Percentiles rank a stretch among this genome's conserved stretches.
phyloP scores from a whole-genome alignment of 1,140 invertebrate species.

The Neodiprion lecontei region DNA sequence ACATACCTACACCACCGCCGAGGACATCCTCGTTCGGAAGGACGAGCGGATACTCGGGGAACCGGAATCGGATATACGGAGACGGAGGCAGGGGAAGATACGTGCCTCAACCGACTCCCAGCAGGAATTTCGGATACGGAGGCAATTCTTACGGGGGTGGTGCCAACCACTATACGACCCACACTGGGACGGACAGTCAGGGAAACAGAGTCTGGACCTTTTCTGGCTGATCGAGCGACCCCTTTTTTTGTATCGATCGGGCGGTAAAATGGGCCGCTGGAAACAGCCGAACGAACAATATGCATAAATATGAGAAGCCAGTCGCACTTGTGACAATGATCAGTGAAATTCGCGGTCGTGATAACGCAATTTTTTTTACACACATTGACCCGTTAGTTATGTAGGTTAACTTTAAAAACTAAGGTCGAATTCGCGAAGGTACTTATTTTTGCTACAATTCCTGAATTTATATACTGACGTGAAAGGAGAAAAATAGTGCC shows the following conservation, averaged over 20 bases:
- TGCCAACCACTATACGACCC: constrained; percentile 44
- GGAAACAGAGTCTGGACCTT: constrained; percentile 53
- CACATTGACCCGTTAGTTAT: too few relatives aligned
- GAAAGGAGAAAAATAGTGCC: too few relatives aligned
- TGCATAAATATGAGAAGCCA: too few relatives aligned
- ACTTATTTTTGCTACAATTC: too few relatives aligned
- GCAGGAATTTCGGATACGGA: constrained; percentile 21
- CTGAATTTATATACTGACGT: too few relatives aligned
- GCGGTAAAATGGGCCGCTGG: neutral
- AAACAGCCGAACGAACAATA: neutral
- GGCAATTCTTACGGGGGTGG: constrained; percentile 23
- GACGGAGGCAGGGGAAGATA: constrained; percentile 30
- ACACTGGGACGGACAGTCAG: constrained; percentile 38
- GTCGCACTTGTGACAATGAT: too few relatives aligned
- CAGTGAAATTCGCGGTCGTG: too few relatives aligned
- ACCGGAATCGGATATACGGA: constrained; percentile 45
- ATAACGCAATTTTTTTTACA: too few relatives aligned
- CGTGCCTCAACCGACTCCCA: constrained; percentile 27
- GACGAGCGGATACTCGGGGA: constrained; percentile 39
- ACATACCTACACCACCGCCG: constrained; percentile 43
- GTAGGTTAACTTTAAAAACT: too few relatives aligned
- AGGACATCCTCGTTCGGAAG: constrained; percentile 40
- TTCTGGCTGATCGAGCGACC: constrained; percentile 32
- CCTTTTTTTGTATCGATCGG: neutral
- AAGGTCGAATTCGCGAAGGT: too few relatives aligned